Conservation (phyloP, 2,797 vertebrate species). For the Nyctibius grandis region DNA sequence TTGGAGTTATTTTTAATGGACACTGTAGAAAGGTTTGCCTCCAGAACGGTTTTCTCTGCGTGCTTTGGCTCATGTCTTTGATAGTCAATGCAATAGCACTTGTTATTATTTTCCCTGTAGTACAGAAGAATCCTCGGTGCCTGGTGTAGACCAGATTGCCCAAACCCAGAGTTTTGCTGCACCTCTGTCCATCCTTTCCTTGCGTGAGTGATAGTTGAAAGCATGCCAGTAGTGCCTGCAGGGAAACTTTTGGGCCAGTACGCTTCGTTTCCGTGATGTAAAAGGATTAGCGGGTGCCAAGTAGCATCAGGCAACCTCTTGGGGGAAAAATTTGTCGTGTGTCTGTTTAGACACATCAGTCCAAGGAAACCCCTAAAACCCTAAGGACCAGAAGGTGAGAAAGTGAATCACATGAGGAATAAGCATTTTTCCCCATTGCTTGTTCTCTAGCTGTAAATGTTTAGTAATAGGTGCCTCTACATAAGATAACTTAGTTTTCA, state of each 20-base stretch:
- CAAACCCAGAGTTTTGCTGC: background rate
- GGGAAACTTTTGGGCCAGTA: background rate
- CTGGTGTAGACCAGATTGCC: background rate
- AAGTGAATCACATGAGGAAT: background rate
- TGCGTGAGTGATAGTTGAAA: background rate
- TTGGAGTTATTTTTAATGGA: background rate
- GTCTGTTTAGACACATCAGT: too few relatives aligned
- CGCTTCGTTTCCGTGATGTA: fast-evolving
- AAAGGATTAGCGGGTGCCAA: background rate
- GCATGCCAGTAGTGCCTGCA: background rate
- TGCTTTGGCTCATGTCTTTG: background rate
- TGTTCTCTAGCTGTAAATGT: background rate
- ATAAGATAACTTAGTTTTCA: too few relatives aligned
- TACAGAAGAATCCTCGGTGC: background rate
- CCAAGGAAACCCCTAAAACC: background rate
- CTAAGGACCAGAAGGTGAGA: background rate
- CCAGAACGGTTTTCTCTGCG: background rate
- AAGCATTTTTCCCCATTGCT: background rate
- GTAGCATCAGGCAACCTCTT: background rate
- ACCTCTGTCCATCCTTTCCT: background rate
- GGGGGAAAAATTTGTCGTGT: background rate
- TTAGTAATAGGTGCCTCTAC: background rate
- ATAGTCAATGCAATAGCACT: background rate
- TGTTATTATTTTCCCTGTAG: background rate
- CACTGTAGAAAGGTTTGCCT: background rate